phyloP scores from a whole-genome alignment of 2,797 vertebrate genomes.

The Rhinella marina region DNA sequence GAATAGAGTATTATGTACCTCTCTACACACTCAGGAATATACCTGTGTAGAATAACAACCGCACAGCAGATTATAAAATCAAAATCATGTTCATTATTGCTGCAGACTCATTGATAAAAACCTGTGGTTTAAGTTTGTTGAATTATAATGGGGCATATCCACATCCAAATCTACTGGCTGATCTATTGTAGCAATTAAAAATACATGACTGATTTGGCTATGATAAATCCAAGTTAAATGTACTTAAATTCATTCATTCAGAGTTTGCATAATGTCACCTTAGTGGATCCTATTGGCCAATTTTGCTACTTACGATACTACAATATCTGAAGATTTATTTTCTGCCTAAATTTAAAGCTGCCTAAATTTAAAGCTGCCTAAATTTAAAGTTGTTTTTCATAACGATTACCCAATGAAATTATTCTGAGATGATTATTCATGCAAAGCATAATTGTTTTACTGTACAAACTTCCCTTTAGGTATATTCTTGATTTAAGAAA shows the following conservation, averaged over 20 bases:
- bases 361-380: not conserved
- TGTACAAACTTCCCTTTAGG: slow-evolving; percentile 36
- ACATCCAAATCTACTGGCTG: too few relatives aligned
- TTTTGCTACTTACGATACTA: not conserved
- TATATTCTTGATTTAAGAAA: slow-evolving; percentile 24
- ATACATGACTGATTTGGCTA: too few relatives aligned
- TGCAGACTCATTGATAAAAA: not conserved
- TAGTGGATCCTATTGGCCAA: not conserved
- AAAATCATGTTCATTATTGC: not conserved
- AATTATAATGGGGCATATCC: too few relatives aligned
- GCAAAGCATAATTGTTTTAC: slow-evolving; percentile 37
- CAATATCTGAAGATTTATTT: not conserved
- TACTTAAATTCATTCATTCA: too few relatives aligned
- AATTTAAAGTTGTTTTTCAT: not conserved
- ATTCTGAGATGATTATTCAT: slow-evolving; percentile 34
- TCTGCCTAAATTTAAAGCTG: not conserved
- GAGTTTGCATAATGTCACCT: not conserved
- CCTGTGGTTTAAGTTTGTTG: too few relatives aligned
- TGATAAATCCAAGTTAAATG: too few relatives aligned
- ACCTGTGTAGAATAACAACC: too few relatives aligned
- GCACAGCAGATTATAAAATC: not conserved
- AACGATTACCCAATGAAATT: not conserved
- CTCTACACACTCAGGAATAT: too few relatives aligned
- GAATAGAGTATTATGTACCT: too few relatives aligned
- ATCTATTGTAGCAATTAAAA: too few relatives aligned